phyloP scores from a whole-genome alignment of 1,140 invertebrate genomes.

The Whitmania pigra region DNA sequence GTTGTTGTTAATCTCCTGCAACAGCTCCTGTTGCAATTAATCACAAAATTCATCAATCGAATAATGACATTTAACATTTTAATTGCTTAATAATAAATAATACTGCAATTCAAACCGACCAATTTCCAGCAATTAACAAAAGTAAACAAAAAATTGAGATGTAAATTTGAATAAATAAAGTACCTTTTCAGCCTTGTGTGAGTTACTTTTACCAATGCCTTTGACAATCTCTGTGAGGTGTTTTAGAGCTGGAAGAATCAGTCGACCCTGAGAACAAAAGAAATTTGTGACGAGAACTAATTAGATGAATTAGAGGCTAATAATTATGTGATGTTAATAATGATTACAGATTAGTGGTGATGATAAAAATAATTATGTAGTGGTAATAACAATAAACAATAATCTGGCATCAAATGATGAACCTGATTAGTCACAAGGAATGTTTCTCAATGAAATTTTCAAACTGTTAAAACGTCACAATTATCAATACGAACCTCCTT shows the following conservation, averaged over 20 bases:
- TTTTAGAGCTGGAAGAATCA: conserved; percentile 44
- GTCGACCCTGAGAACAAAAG: conserved; percentile 33
- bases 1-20: conserved; percentile 45
- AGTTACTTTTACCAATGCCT: conserved; percentile 42
- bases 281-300: conserved; percentile 3
- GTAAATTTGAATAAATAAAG: conserved; percentile 15
- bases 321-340: neutral
- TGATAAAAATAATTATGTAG: no score
- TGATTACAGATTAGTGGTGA: neutral
- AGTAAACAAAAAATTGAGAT: conserved; percentile 21
- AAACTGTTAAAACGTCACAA: neutral
- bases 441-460: no score
- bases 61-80: no score
- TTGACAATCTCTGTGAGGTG: conserved; percentile 45
- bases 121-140: neutral
- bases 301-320: neutral
- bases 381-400: no score
- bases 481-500: conserved; percentile 35
- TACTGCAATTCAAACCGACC: neutral
- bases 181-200: conserved; percentile 46
- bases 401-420: no score
- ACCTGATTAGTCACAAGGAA: no score
- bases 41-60: no score
- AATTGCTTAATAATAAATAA: no score
- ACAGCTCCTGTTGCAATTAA: conserved; percentile 39